Evolutionary conservation across 1,140 invertebrate genomes (phyloP), one percentile per base, ranked within the genome.

Genomic region (Trichogramma pretiosum): DNA sequence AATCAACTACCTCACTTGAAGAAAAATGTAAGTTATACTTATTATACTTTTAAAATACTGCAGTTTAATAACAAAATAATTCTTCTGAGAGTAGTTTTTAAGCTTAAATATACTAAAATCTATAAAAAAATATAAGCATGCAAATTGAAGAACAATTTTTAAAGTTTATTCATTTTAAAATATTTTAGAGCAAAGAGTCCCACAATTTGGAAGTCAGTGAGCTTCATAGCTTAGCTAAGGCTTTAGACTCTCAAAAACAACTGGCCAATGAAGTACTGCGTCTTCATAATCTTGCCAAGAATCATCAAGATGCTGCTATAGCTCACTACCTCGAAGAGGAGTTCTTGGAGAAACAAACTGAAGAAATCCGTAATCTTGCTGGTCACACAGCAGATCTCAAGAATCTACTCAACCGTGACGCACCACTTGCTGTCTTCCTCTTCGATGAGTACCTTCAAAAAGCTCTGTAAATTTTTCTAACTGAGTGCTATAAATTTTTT

Each of bases 401-500:
- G 56, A 75, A 75, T 36, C 68, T 89, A 52, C 72, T 85, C 26
- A 57, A 77, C 50, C 70, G 65, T 5, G 79, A 85, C 52, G 66
- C 75, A 43, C 77, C 83, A 3, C 63, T 87, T 34, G 69, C 77
- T 10, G 55, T 87, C 49, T 88, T 78, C 59, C 57, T 89, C 37
- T 88, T 87, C 62, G 85, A 89, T 66, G 82, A 88, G 62, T 84
- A 85, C 57, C 74, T 89, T 49, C 72, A 83, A 54, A 84, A 82
- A 61, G 39, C 32, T 39, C 38, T 64, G 44, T 67, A 62, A 64
- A 53, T 23, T 54, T 26, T 13, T 42, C 32, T 30, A n/a, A n/a
- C n/a, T n/a, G n/a, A n/a, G n/a, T n/a, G n/a, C n/a, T n/a, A n/a
- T n/a, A n/a, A n/a, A n/a, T n/a, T n/a, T n/a, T n/a, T n/a, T n/a